Base-by-base conservation (phyloP, 2,888 invertebrate genomes). In the Dryocosmus kuriphilus region DNA sequence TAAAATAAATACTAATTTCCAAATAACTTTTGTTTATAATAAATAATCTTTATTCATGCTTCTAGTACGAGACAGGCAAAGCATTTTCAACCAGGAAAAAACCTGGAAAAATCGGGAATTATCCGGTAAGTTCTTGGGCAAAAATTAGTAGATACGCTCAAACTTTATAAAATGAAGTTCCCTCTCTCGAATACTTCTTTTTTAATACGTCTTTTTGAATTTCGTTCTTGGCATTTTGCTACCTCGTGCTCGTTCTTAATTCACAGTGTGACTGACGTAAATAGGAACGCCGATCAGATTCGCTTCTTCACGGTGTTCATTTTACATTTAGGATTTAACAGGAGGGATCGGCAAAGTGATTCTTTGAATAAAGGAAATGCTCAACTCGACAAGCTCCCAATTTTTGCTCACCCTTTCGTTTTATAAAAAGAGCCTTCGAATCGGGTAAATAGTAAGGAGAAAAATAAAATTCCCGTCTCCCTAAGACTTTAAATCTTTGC, bases 261-360 rank as follows among this genome's bases (percentile, higher is more conserved):
- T 87, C 88, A 85, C 81, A 84, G 86, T 85, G 83, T 86, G 88
- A 89, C 86, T 87, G 88, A 88, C 89, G 86, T 85, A 88, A 88
- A 89, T 87, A 88, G 87, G 86, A 87, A 85, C 85, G 84, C 84
- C 81, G 84, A 86, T 86, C 85, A 84, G 81, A 82, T 81, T 81
- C 85, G 82, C 82, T 84, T 85, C 85, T 87, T 87, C 87, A 86
- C 86, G 88, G 85, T 85, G 82, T 86, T 89, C 87, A 88, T 87
- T 86, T 84, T 75, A 82, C 84, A 88, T 89, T 89, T 86, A 84
- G 82, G 81, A 82, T 83, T 84, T 83, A 83, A 84, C 85, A 85
- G 80, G 81, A 83, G 83, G 81, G 84, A 80, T 79, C 78, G 78
- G 85, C 86, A 85, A 85, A 88, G 86, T 86, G 86, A 87, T 88